These are phyloP conservation scores for Onthophagus taurus DNA, from an alignment of 1,140 invertebrate species.

Conservation along the genomic window DNA sequence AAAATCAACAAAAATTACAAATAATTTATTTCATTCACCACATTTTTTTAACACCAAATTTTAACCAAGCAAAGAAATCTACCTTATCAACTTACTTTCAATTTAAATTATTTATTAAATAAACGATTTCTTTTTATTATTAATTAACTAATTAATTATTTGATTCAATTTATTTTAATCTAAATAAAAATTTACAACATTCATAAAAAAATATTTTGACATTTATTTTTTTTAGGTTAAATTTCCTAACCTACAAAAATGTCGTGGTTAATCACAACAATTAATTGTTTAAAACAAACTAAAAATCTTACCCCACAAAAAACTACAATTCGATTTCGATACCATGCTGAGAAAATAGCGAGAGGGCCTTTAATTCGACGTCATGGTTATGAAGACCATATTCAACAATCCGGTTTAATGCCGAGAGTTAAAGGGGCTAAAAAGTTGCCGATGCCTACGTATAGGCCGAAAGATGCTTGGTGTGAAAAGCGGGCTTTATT, in stretches of 20 bases:
- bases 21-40: no score
- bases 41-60: no score
- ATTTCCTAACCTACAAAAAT: neutral
- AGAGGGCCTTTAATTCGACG: constrained; percentile 50
- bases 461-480: constrained; percentile 68
- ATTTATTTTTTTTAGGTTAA: no score
- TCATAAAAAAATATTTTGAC: no score
- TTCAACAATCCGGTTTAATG: constrained; percentile 55
- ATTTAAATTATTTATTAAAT: no score
- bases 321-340: constrained; percentile 46
- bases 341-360: constrained; percentile 56
- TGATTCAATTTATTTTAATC: no score
- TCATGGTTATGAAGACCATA: constrained; percentile 60
- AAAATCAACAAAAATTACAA: no score
- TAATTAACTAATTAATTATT: no score
- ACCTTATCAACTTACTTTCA: no score
- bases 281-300: neutral
- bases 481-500: constrained; percentile 65
- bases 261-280: neutral
- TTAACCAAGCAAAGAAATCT: no score
- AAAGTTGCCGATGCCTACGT: constrained; percentile 55
- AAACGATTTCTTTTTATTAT: no score
- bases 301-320: constrained; percentile 33
- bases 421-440: constrained; percentile 47
- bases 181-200: no score